phyloP scores from a whole-genome alignment of 2,113 vertebrate species.

The Nesospiza acunhae region DNA sequence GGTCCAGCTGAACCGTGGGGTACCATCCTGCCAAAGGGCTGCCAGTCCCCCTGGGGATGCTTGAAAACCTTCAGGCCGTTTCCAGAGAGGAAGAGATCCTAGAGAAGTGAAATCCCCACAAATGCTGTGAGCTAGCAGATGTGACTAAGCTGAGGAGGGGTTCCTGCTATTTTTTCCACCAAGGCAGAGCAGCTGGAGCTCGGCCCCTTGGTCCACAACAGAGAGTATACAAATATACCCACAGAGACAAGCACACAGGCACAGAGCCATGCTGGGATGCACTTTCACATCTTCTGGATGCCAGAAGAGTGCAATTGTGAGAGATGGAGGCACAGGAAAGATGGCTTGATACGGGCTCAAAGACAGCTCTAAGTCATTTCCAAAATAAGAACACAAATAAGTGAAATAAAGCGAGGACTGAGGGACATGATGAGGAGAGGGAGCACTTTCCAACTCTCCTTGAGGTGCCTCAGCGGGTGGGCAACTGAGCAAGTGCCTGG shows the following conservation, averaged over 20 bases:
- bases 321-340: neutral
- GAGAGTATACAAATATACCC: neutral
- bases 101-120: neutral
- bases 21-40: neutral
- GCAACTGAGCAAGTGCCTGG: neutral
- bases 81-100: neutral
- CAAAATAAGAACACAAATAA: neutral
- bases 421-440: neutral
- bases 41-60: neutral
- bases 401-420: neutral
- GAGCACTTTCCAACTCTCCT: neutral
- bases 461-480: neutral
- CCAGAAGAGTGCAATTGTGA: neutral
- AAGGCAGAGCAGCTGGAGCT: neutral
- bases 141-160: neutral
- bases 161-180: neutral
- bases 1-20: neutral
- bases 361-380: neutral
- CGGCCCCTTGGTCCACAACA: neutral
- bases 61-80: neutral
- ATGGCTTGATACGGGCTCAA: neutral
- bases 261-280: neutral
- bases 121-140: neutral
- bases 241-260: accelerated
- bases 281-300: neutral